Evolutionary conservation across 2,888 invertebrate species (phyloP), one percentile per base, ranked within the genome.

Genomic region (Hipparchia sbordonii): DNA sequence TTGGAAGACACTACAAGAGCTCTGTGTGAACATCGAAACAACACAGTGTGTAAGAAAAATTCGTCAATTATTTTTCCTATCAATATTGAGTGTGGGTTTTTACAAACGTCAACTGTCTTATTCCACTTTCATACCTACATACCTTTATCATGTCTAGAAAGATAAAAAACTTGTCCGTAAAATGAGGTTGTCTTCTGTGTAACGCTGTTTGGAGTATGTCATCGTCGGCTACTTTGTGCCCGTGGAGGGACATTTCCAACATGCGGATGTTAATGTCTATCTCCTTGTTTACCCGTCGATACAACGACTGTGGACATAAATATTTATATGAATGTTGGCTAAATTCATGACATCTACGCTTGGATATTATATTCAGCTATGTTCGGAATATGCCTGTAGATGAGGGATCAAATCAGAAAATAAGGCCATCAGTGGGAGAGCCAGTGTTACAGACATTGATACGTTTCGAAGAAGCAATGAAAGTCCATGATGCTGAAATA

Each of bases 161-260:
- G 48, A 81, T 74, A 0, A 67, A 13, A 0, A 88, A 2, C 57
- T 78, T 82, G 10, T 82, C 83, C 0, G 72, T 73, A 76, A 77
- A 77, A 0, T 62, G 77, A 67, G 80, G 84, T 52, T 57, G 80
- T 23, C 93, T 90, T 57, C 95, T 87, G 13, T 93, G 91, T 10
- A 91, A 76, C 0, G 94, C 95, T 0, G 89, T 84, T 54, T 82
- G 80, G 63, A 94, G 83, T 1, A 95, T 89, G 48, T 93, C 88
- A 0, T 95, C 94, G 62, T 95, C 94, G 0, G 95, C 90, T 1
- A 96, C 93, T n/a, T 89, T 82, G 81, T 95, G 95, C 0, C 96
- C 96, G 81, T 95, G 95, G 9, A 96, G 81, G 0, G 95, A 93
- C 82, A 96, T 87, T 80, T 96, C 96, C 33, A 94, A 68, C 81